Base-by-base conservation (phyloP, 2,113 vertebrate species). In the Pteruthius melanotis region DNA sequence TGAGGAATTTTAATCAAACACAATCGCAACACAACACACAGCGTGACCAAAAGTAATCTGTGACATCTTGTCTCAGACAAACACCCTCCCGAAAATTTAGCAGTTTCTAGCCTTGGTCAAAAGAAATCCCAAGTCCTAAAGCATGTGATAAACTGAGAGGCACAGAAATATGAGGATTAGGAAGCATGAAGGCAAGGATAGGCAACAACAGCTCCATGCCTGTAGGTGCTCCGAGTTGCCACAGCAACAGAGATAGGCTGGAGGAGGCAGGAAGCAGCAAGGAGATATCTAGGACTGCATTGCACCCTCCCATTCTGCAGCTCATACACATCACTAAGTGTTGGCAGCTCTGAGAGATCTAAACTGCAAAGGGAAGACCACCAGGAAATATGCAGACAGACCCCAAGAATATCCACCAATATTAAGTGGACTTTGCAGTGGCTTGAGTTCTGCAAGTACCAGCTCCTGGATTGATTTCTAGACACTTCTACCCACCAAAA, bases 181-280 rank as follows among this genome's bases (percentile, higher is more conserved):
- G 53, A 86, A 81, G 60, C 79, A 57, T 30, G 50, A 92, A 92
- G 68, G 33, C 59, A 92, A 92, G 76, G 90, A 92, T 6, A 89
- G 87, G 79, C 90, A 90, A 69, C 75, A 69, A 85, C 63, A 53
- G 33, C 27, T 87, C 52, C n/a, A 24, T 33, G 93, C 19, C 89
- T 87, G 80, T 68, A 90, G 91, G 76, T 78, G 52, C 86, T 94
- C 35, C 1, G 42, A 89, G 91, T 96, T 94, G 91, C 96, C 86
- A 95, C 95, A 96, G 96, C 95, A 97, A 97, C 92, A 83, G 20
- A 83, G 83, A 92, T 10, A 63, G 76, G 69, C 72, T 97, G 93
- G 76, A 86, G 80, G 86, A 96, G 86, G 94, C 47, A 90, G 76
- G 30, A 93, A 81, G 33, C 74, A 81, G 83, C 47, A 63, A 90